Base-by-base conservation (phyloP, 2,888 invertebrate species). In the Acanthococcus lagerstroemiae region DNA sequence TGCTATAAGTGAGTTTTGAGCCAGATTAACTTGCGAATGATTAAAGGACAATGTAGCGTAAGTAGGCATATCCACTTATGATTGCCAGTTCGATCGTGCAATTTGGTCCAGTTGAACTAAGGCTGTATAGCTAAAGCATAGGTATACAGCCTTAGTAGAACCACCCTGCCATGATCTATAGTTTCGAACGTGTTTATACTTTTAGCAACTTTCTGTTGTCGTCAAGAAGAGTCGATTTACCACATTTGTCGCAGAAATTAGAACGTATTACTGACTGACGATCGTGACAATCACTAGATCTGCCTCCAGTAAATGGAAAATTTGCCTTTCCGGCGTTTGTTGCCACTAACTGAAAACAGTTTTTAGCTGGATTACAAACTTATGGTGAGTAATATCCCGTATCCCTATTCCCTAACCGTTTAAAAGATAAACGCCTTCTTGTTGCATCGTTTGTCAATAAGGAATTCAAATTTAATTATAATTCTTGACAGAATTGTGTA, bases 21-120 rank as follows among this genome's bases (percentile, higher is more conserved):
- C 89, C 3, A 83, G 90, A 74, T 89, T 93, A 21, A 88, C 90
- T 19, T 77, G 71, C 37, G 87, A 87, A 67, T 88, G 89, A 69
- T 85, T 90, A 26, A 88, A 90, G 73, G 93, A 95, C 76, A 88
- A 92, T 70, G 92, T 94, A 80, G 95, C 95, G 94, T 91, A 81
- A 80, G 85, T 77, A 17, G 12, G 4, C 30, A 12, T 22, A 12
- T 17, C 48, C 24, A 37, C 15, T 30, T 12, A 30, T 65, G 24
- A 4, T 25, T 44, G 3, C 26, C 2, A 17, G 17, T 15, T 63
- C 22, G n/a, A n/a, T n/a, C n/a, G n/a, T n/a, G n/a, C n/a, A n/a
- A n/a, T n/a, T n/a, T n/a, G n/a, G n/a, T n/a, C n/a, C n/a, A n/a
- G n/a, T n/a, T n/a, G n/a, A n/a, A n/a, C n/a, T n/a, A n/a, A n/a